These are phyloP conservation scores for Tribolium castaneum DNA, from an alignment of 1,140 invertebrate species.

Conservation along the genomic window DNA sequence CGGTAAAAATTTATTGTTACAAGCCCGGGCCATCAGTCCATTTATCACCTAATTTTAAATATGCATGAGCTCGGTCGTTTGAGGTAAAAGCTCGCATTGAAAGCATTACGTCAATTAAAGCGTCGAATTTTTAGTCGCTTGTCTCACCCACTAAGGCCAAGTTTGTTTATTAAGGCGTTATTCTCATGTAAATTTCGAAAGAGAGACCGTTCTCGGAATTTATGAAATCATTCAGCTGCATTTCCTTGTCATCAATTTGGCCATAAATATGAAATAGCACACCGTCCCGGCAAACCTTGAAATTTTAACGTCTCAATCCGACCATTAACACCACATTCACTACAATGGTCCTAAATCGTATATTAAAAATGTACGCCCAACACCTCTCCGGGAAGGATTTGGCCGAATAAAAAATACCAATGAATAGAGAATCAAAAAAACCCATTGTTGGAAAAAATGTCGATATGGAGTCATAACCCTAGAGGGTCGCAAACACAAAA, in stretches of 20 bases:
- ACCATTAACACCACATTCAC: conserved; percentile 38
- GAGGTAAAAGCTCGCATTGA: conserved; percentile 10
- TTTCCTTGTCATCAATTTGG: conserved; percentile 29
- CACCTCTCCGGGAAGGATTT: conserved; percentile 34
- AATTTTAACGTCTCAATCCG: conserved; percentile 37
- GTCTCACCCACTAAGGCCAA: conserved; percentile 12
- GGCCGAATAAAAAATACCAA: conserved; percentile 23
- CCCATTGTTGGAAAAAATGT: conserved; percentile 27
- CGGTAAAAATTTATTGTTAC: conserved; percentile 4
- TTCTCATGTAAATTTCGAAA: conserved; percentile 15
- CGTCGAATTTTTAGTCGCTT: background rate
- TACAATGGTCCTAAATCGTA: conserved; percentile 34
- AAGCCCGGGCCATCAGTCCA: background rate
- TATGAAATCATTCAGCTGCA: conserved; percentile 26
- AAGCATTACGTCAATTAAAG: conserved; percentile 21
- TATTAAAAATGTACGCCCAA: conserved; percentile 42
- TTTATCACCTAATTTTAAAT: conserved; percentile 25
- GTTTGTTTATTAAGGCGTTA: conserved; percentile 16
- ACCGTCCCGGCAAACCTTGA: conserved; percentile 15
- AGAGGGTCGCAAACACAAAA: conserved; percentile 34
- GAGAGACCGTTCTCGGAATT: conserved; percentile 16
- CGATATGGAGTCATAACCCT: conserved; percentile 37
- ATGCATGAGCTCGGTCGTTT: conserved; percentile 6
- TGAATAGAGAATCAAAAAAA: conserved; percentile 37
- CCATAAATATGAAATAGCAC: conserved; percentile 34